phyloP scores from a whole-genome alignment of 2,888 invertebrate species.

The Ischnura elegans region DNA sequence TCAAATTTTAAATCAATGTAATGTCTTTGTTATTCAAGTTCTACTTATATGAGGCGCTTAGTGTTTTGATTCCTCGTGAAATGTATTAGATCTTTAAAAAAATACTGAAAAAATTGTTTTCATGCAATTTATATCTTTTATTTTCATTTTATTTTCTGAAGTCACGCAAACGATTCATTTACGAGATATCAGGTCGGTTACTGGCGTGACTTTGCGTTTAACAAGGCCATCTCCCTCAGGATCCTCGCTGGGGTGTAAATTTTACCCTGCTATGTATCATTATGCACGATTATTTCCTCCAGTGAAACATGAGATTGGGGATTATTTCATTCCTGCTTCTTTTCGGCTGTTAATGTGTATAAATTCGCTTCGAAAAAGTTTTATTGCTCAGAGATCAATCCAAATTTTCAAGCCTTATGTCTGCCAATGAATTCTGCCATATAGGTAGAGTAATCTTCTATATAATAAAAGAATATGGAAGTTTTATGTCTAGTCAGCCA shows the following conservation, averaged over 20 bases:
- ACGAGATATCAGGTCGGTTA: neutral
- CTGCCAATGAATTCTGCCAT: no score
- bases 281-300: neutral
- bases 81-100: neutral
- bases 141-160: neutral
- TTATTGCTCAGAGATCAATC: no score
- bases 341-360: no score
- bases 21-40: no score
- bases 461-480: no score
- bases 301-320: neutral
- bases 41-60: no score
- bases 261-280: neutral
- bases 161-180: conserved; percentile 2
- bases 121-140: neutral
- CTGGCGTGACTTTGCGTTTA: neutral
- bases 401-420: no score
- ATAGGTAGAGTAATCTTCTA: no score
- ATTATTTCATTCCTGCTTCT: neutral
- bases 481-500: no score
- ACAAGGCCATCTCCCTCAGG: neutral
- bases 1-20: neutral
- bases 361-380: no score
- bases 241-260: neutral
- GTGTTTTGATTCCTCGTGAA: neutral
- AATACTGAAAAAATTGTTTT: neutral